A percentile compares a stretch with the other conserved stretches of the same genome.
These are phyloP conservation scores for Actinernus sp. DNA, from an alignment of 92 coral and sea anemone species.

Conservation along the genomic window DNA sequence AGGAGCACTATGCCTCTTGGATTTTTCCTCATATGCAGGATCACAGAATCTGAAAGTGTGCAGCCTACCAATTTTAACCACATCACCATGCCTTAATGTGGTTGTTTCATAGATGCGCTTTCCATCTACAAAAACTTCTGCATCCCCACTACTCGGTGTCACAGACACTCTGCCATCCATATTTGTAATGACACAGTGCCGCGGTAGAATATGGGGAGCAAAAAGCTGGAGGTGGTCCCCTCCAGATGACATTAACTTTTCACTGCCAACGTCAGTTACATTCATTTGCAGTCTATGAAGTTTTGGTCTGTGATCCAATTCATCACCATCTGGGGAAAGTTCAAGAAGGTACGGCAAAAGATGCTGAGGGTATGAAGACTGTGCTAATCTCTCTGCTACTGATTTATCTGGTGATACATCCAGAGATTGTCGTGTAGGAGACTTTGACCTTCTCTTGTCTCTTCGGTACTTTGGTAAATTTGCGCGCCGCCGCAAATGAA, in stretches of 20 bases:
- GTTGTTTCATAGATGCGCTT: constrained; percentile 85
- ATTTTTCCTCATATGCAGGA: constrained; percentile 76
- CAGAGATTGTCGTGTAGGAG: constrained; percentile 81
- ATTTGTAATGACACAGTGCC: constrained; percentile 86
- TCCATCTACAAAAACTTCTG: constrained; percentile 77
- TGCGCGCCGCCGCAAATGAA: constrained; percentile 92
- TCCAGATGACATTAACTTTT: constrained; percentile 76
- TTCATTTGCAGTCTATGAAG: constrained; percentile 80
- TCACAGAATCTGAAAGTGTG: constrained; percentile 77
- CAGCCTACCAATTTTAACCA: constrained; percentile 70
- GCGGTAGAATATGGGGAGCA: constrained; percentile 79
- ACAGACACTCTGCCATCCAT: constrained; percentile 84
- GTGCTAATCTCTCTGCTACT: constrained; percentile 69
- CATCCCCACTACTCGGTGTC: constrained; percentile 83
- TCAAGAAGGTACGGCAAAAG: constrained; percentile 78
- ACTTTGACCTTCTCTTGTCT: constrained; percentile 78
- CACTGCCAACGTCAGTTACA: constrained; percentile 90
- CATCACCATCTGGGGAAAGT: constrained; percentile 76
- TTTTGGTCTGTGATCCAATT: constrained; percentile 55
- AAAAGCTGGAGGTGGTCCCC: constrained; percentile 60
- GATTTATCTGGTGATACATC: constrained; percentile 62
- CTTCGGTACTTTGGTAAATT: constrained; percentile 80
- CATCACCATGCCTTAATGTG: constrained; percentile 69
- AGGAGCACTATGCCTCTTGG: constrained; percentile 64
- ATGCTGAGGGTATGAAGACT: constrained; percentile 72